Conservation (phyloP, 2,888 invertebrate genomes). For the Orthosia gracilis region DNA sequence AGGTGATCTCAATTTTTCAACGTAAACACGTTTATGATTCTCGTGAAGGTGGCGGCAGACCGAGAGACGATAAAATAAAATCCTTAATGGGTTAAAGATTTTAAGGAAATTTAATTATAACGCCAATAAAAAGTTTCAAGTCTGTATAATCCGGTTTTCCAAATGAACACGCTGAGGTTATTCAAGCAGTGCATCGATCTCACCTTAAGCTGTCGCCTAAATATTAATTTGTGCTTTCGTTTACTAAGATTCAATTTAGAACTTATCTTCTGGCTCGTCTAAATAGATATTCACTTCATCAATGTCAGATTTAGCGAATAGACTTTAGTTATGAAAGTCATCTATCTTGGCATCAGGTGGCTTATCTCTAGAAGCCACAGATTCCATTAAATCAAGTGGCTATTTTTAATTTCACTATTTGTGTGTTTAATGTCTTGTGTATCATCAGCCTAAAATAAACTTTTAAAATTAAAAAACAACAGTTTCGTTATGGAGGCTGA, state of each 20-base stretch:
- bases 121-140: conserved; percentile 18
- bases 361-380: conserved; percentile 11
- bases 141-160: conserved; percentile 26
- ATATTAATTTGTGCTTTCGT: conserved; percentile 29
- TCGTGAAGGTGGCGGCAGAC: conserved; percentile 66
- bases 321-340: conserved; percentile 33
- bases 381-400: conserved; percentile 1
- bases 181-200: conserved; percentile 12
- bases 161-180: conserved; percentile 10
- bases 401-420: conserved; percentile 12
- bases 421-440: conserved; percentile 44
- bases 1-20: conserved; percentile 84
- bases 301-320: conserved; percentile 46
- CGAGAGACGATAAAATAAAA: conserved; percentile 52
- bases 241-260: conserved; percentile 29
- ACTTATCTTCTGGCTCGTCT: conserved; percentile 15
- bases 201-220: conserved; percentile 4
- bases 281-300: conserved; percentile 48
- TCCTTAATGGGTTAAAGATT: conserved; percentile 34
- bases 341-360: conserved; percentile 39
- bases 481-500: conserved; percentile 75
- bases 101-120: conserved; percentile 26
- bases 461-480: conserved; percentile 74
- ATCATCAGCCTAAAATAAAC: conserved; percentile 54
- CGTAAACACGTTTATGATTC: conserved; percentile 78